Evolutionary conservation across 2,113 vertebrate genomes (phyloP), one percentile per base, ranked within the genome.

Genomic region (Eurystomus gularis): DNA sequence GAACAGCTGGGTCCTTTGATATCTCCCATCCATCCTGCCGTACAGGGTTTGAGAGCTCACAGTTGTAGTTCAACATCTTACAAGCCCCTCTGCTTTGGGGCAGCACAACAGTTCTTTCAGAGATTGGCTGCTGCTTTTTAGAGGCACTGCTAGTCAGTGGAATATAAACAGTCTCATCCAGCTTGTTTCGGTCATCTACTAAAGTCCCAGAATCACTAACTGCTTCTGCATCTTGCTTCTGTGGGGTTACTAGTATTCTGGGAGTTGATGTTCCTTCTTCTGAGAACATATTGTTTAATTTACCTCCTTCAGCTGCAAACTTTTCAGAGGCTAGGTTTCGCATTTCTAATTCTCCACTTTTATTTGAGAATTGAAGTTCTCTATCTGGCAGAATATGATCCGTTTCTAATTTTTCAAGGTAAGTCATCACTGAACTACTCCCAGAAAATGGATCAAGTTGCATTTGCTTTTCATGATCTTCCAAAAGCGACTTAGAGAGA

Each of bases 381-480:
- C 82, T 31, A 39, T 80, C 91, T 69, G 92, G 52, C 75, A 86
- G 91, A 88, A 86, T 39, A 48, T 77, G 91, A 52, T 96, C 96
- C 40, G 61, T 96, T 90, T 98, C 98, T 90, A 99, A 88, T 25
- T 98, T 98, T 93, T 97, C 97, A 49, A 99, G 97, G 85, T 98
- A 99, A 87, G 93, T 97, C 66, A 98, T 97, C 76, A 99, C 92
- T 20, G 98, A 98, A 78, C 96, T 96, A 75, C 96, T 98, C 75
- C 97, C 82, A 68, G 97, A 94, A 84, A 95, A 76, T 0, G 69
- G 90, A 57, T 97, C 95, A 37, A 89, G 90, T 33, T 96, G 94
- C 85, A 98, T 97, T 54, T 98, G 98, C 87, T 97, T 97, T 75
- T 99, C 98, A 61, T 98, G 97, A 78, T 97, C 92, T 90, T 98